Base-by-base conservation (phyloP, 2,113 vertebrate genomes). In the Grus americana region DNA sequence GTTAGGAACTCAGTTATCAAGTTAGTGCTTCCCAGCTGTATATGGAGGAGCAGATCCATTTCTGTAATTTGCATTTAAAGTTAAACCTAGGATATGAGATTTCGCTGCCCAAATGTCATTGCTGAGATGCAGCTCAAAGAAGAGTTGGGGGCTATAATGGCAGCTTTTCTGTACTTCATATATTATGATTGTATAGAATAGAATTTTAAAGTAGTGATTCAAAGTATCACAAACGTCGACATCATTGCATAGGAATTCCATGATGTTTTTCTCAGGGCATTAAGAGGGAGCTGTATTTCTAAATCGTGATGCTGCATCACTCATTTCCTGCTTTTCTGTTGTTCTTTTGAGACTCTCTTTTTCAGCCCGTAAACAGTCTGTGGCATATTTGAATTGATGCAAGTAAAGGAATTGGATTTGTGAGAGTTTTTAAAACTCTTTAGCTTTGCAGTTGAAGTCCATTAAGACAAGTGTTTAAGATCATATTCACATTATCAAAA, bases 391-490 rank as follows among this genome's bases (percentile, higher is more conserved):
- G 93, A 91, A 93, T 93, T 90, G 66, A 63, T 63, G 8, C 66
- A 78, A 96, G 71, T 79, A 90, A 97, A 93, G 58, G 61, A 93
- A 72, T n/a, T 85, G 78, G 66, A 96, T 94, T 86, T 88, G 67
- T 95, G 92, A 90, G 90, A 96, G 81, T 92, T 94, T 93, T 93
- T 96, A 79, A 80, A 95, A 92, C 83, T 89, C 59, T 52, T 79
- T 58, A 18, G 76, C 11, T 88, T 93, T 97, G 80, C 84, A 54
- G 40, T 36, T 88, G 93, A 95, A 94, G 58, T 90, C 91, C 71
- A 89, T 90, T 93, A 89, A 87, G 81, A 96, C 65, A 95, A 97
- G 71, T 78, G 86, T 93, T 96, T 92, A 94, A 91, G 78, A 95
- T 95, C 59, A 23, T 49, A 20, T 63, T 90, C 26, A 6, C 52